A percentile compares a stretch with the other conserved stretches of the same genome.
phyloP scores from a whole-genome alignment of 2,113 vertebrate species.

The Rattus rattus region DNA sequence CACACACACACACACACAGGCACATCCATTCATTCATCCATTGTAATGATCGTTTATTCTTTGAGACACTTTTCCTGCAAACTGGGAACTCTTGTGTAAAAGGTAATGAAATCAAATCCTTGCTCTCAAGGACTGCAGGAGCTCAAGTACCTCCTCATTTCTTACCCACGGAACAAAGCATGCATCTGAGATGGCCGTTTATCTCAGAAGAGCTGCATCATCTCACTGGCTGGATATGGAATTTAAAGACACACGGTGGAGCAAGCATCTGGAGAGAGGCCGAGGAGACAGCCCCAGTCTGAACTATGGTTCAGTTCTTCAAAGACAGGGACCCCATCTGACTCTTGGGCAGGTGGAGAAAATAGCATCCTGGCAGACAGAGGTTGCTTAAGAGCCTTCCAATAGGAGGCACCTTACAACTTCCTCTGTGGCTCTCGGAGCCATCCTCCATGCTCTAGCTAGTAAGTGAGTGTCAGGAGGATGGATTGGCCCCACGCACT shows the following conservation, averaged over 20 bases:
- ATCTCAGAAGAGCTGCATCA: constrained; percentile 8
- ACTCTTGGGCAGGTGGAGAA: neutral
- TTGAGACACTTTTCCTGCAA: constrained; percentile 14
- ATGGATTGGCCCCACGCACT: neutral
- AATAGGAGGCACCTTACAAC: neutral
- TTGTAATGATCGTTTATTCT: constrained; percentile 31
- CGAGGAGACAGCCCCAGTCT: neutral
- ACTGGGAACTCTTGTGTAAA: constrained; percentile 46
- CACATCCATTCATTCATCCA: neutral
- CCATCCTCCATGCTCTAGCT: neutral
- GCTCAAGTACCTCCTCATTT: constrained; percentile 45
- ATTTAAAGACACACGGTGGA: neutral
- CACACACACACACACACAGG: no score
- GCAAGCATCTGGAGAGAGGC: neutral
- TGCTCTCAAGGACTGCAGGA: constrained; percentile 61
- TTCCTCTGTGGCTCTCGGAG: neutral
- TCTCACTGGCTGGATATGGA: neutral
- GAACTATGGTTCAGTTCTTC: neutral
- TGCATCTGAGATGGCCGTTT: constrained; percentile 46
- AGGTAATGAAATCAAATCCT: constrained; percentile 55
- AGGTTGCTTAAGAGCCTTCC: neutral
- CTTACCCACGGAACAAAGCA: constrained; percentile 41
- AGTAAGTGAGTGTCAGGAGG: neutral
- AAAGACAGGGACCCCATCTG: neutral
- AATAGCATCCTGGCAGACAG: neutral